Base-by-base conservation (phyloP, 2,797 vertebrate species). In the Odontamblyopus lacepedii region DNA sequence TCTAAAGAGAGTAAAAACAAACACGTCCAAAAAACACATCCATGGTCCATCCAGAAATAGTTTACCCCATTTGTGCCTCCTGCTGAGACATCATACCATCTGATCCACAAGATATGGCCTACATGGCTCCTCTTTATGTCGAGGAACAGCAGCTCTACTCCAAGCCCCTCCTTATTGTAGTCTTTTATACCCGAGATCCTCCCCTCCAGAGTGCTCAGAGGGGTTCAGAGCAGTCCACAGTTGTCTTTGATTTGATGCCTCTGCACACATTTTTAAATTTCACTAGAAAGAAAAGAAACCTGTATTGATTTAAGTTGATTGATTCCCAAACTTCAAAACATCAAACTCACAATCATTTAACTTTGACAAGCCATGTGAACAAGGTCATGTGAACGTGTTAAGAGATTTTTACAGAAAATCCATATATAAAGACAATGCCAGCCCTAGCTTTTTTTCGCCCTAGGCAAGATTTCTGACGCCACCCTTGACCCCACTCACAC, bases 241-340 rank as follows among this genome's bases (percentile, higher is more conserved):
- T 75, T 83, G 84, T 68, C 59, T 86, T 81, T 82, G 65, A 85
- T 85, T 78, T 70, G 26, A 44, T 23, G 72, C 57, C 59, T 16
- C 30, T 2, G 55, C 32, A 55, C 56, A 78, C 63, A 76, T 73
- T 60, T 61, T 71, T 27, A 78, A 79, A 64, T 55, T 60, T 76
- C 35, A 77, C 57, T 56, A 35, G 0, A 44, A 71, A 65, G 26
- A 19, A 70, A 69, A 83, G 67, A 67, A 48, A 44, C 8, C 67
- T 12, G 51, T 50, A 82, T 69, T 73, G 69, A 78, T 80, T 73
- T 23, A 66, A 75, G 64, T 18, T 72, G 70, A 83, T 76, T 63
- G 67, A 73, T 70, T 53, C 4, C 53, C 32, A 23, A 23, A 6
- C 32, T 57, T 67, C 29, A 74, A 79, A 57, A 26, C 78, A 74